These are phyloP conservation scores for Trachelus iudaicus DNA, from an alignment of 2,888 invertebrate genomes.

Conservation along the genomic window DNA sequence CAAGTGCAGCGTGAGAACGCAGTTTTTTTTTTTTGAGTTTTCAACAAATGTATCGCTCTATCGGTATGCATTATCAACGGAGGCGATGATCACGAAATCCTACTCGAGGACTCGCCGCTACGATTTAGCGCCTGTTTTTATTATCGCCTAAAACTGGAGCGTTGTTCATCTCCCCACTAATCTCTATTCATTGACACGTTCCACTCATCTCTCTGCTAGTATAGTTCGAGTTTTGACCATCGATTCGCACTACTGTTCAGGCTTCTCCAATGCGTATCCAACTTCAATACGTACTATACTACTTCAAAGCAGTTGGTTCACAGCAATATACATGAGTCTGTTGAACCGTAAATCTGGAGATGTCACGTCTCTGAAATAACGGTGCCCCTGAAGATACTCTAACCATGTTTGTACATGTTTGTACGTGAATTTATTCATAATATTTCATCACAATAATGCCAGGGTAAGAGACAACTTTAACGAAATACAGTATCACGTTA, in stretches of 20 bases:
- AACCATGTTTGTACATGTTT: constrained; percentile 34
- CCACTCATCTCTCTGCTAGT: too few relatives aligned
- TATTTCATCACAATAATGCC: constrained; percentile 38
- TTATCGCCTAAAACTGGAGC: too few relatives aligned
- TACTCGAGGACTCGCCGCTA: too few relatives aligned
- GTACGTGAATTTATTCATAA: constrained; percentile 27
- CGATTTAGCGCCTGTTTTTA: too few relatives aligned
- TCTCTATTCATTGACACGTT: too few relatives aligned
- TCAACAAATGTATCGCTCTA: too few relatives aligned
- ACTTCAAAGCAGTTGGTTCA: not conserved
- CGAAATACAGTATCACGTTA: not conserved
- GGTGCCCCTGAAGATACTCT: constrained; percentile 26
- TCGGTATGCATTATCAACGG: too few relatives aligned
- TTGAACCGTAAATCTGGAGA: constrained; percentile 31
- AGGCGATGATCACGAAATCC: too few relatives aligned
- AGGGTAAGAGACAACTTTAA: constrained; percentile 28
- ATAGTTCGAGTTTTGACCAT: not conserved
- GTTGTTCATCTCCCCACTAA: too few relatives aligned
- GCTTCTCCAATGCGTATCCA: not conserved
- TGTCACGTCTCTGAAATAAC: constrained; percentile 38
- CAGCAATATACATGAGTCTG: constrained; percentile 17
- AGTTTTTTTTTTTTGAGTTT: too few relatives aligned
- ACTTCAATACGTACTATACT: not conserved
- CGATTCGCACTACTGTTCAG: not conserved
- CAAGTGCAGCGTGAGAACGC: too few relatives aligned